These are phyloP conservation scores for Nannoperca obscura DNA, from an alignment of 2,797 vertebrate species.

Conservation along the genomic window DNA sequence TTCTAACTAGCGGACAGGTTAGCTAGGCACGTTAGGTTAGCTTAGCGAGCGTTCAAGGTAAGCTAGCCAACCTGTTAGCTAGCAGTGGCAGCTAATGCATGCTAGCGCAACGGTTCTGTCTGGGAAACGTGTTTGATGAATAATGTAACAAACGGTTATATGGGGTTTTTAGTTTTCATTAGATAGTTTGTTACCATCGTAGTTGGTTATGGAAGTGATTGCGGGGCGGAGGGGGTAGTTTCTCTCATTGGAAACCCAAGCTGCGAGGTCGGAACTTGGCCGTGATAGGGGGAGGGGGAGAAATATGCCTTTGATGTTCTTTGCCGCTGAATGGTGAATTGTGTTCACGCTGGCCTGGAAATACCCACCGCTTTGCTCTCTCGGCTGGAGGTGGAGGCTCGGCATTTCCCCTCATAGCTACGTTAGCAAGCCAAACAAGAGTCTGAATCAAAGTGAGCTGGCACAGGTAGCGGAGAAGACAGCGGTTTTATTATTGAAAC, in stretches of 20 bases:
- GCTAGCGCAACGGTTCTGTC: neutral
- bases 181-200: conserved; percentile 29
- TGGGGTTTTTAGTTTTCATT: neutral
- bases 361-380: conserved; percentile 82
- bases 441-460: conserved; percentile 40
- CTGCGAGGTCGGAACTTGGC: conserved; percentile 84
- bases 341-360: conserved; percentile 84
- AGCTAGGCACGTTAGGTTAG: conserved; percentile 67
- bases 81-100: conserved; percentile 30
- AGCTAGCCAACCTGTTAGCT: conserved; percentile 73
- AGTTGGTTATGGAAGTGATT: conserved; percentile 74
- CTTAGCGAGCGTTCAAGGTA: conserved; percentile 63
- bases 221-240: conserved; percentile 75
- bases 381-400: conserved; percentile 78
- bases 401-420: conserved; percentile 73
- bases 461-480: conserved; percentile 64
- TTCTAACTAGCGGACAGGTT: conserved; percentile 57
- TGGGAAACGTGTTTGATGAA: neutral
- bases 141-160: neutral
- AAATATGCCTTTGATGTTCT: conserved; percentile 86
- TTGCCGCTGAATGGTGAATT: conserved; percentile 84
- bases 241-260: conserved; percentile 82
- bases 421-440: conserved; percentile 62
- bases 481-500: conserved; percentile 28
- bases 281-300: conserved; percentile 79